phyloP scores from a whole-genome alignment of 2,113 vertebrate genomes.

The Bothrops jararaca region DNA sequence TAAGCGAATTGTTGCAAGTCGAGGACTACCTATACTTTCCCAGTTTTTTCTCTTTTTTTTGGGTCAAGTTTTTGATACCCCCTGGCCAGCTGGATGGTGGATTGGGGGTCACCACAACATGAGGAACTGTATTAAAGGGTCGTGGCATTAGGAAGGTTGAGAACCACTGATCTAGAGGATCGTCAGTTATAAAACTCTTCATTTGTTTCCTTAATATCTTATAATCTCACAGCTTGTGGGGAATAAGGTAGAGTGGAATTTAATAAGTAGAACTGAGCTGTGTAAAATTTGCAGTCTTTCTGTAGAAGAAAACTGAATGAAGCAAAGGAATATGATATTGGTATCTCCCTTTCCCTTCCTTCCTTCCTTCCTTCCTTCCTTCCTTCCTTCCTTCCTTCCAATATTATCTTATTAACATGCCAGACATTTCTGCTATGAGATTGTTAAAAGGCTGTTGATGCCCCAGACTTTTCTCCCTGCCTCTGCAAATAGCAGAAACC shows the following conservation, averaged over 20 bases:
- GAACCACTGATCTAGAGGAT: no score
- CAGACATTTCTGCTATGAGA: neutral
- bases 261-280: neutral
- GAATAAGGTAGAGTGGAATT: neutral
- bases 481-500: slow-evolving; percentile 39
- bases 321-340: neutral
- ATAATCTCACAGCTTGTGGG: neutral
- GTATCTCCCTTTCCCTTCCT: neutral
- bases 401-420: slow-evolving; percentile 1
- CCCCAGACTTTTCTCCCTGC: slow-evolving; percentile 33
- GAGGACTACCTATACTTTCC: no score
- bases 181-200: neutral
- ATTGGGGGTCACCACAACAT: no score
- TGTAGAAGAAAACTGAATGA: neutral
- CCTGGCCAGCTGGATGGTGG: no score
- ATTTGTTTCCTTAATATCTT: neutral
- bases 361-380: neutral
- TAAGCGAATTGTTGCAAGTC: no score
- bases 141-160: no score
- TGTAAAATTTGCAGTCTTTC: neutral
- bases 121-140: no score
- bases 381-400: neutral
- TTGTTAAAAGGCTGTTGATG: slow-evolving; percentile 20
- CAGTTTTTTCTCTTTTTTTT: no score
- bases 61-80: no score